These are phyloP conservation scores for Melanotus villosus DNA, from an alignment of 2,888 invertebrate species.

Conservation along the genomic window DNA sequence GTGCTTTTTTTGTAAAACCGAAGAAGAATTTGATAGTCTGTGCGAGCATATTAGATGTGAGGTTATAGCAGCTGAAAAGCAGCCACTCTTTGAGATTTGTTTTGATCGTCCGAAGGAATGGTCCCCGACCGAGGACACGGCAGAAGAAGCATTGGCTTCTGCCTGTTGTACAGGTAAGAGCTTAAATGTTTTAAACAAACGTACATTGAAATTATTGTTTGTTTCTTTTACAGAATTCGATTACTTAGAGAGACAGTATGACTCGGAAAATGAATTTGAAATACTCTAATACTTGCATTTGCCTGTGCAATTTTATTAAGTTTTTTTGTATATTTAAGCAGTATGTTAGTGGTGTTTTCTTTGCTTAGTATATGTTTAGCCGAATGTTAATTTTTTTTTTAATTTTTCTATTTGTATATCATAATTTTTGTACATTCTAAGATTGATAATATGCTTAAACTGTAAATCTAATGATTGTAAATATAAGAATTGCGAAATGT, in stretches of 20 bases:
- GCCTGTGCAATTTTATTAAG: conserved; percentile 46
- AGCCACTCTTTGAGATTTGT: conserved; percentile 90
- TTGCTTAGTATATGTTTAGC: conserved; percentile 1
- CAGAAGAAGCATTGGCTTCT: conserved; percentile 63
- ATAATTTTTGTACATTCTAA: conserved; percentile 30
- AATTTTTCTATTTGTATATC: conserved; percentile 39
- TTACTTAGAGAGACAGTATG: conserved; percentile 74
- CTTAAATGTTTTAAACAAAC: neutral
- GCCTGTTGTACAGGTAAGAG: conserved; percentile 64
- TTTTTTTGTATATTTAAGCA: conserved; percentile 50
- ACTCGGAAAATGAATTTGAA: conserved; percentile 89
- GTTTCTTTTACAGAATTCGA: conserved; percentile 73
- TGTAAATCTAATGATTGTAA: conserved; percentile 25
- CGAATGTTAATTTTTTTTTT: conserved; percentile 30
- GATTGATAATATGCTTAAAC: conserved; percentile 30
- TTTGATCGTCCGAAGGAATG: conserved; percentile 83
- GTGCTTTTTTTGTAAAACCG: conserved; percentile 93
- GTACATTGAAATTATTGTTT: neutral
- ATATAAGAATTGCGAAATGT: no score
- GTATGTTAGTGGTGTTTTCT: conserved; percentile 42
- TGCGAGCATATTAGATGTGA: conserved; percentile 78
- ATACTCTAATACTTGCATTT: conserved; percentile 76
- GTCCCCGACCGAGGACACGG: conserved; percentile 73
- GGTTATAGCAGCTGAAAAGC: conserved; percentile 78
- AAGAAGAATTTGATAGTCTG: conserved; percentile 84